Conservation (phyloP, 2,113 vertebrate genomes). For the Rhinoderma darwinii region DNA sequence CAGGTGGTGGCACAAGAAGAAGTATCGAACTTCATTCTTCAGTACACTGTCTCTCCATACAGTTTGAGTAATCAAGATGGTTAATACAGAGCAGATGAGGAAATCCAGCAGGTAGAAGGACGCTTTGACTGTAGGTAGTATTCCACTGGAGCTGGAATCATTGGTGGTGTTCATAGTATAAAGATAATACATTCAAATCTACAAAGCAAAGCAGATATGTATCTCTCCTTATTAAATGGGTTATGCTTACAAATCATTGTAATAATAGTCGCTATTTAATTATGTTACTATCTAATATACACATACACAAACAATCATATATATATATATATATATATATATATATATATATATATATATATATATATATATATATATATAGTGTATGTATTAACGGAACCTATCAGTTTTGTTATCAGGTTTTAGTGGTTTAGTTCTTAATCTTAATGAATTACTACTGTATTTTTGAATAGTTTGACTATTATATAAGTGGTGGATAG, state of each 20-base stretch:
- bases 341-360: too few relatives aligned
- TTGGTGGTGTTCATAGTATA: constrained; percentile 63
- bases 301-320: too few relatives aligned
- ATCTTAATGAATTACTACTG: too few relatives aligned
- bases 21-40: constrained; percentile 61
- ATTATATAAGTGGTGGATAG: too few relatives aligned
- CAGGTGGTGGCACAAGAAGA: constrained; percentile 69
- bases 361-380: too few relatives aligned
- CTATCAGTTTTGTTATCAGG: background rate
- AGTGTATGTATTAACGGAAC: too few relatives aligned
- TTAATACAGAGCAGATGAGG: constrained; percentile 62
- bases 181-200: constrained; percentile 7
- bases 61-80: constrained; percentile 60
- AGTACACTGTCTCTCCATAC: constrained; percentile 61
- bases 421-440: background rate
- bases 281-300: too few relatives aligned
- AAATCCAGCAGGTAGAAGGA: constrained; percentile 65
- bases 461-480: too few relatives aligned
- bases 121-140: constrained; percentile 62
- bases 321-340: too few relatives aligned
- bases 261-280: too few relatives aligned
- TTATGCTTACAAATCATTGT: background rate
- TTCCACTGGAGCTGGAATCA: constrained; percentile 50
- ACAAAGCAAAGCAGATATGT: background rate
- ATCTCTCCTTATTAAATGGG: background rate